phyloP scores from a whole-genome alignment of 2,888 invertebrate species.

The Chrysolina haemoptera region DNA sequence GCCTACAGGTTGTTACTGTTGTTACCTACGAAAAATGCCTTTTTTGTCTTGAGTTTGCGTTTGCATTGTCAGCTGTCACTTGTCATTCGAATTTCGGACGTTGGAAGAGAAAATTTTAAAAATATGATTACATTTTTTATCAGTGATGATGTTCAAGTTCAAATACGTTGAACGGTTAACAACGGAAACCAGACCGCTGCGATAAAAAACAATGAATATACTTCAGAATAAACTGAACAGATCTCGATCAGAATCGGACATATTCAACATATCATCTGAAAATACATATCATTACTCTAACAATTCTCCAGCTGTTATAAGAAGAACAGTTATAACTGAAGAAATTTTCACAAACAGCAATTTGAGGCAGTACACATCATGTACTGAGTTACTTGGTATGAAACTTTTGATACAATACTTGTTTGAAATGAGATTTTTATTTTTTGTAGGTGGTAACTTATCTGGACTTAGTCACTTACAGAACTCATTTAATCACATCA shows the following conservation, averaged over 20 bases:
- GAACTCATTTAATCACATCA: slow-evolving; percentile 6
- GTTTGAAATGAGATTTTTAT: background rate
- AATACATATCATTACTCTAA: slow-evolving; percentile 7
- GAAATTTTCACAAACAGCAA: background rate
- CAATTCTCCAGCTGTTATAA: slow-evolving; percentile 19
- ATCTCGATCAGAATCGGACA: slow-evolving; percentile 46
- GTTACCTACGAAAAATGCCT: too few species aligned
- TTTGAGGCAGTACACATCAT: background rate
- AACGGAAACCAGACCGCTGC: background rate
- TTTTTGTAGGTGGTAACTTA: slow-evolving; percentile 3
- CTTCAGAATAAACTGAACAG: slow-evolving; percentile 38
- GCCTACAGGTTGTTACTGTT: too few species aligned
- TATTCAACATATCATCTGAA: slow-evolving; percentile 35
- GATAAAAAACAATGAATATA: slow-evolving; percentile 23
- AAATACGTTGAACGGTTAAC: background rate
- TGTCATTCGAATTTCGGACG: too few species aligned
- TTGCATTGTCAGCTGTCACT: too few species aligned
- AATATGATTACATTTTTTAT: too few species aligned
- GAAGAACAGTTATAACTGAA: slow-evolving; percentile 21
- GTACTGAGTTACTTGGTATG: slow-evolving; percentile 4
- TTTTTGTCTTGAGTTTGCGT: too few species aligned
- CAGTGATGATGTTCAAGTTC: background rate
- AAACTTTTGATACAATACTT: background rate
- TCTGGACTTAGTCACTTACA: background rate
- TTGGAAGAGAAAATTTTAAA: too few species aligned